phyloP scores from a whole-genome alignment of 1,140 invertebrate species.

The Megalopta genalis region DNA sequence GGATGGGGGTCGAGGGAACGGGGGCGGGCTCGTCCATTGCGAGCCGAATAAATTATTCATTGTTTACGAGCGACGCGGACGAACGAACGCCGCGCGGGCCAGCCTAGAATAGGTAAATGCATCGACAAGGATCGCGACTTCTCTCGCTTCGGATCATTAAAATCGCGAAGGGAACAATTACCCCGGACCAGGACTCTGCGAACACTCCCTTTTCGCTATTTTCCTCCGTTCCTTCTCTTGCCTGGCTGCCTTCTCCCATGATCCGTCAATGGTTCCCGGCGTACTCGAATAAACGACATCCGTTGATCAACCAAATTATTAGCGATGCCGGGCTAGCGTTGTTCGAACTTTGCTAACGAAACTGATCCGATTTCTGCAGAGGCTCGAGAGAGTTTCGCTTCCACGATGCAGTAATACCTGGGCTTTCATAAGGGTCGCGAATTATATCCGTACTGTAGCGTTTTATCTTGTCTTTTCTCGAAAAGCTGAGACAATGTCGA shows the following conservation, averaged over 20 bases:
- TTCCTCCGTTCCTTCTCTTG: too few species aligned
- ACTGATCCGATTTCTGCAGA: slow-evolving; percentile 3
- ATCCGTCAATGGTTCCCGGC: background rate
- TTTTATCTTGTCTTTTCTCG: too few species aligned
- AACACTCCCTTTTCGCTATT: background rate
- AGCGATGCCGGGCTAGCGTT: background rate
- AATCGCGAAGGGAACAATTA: slow-evolving; percentile 44
- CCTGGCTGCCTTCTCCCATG: too few species aligned
- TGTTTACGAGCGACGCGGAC: slow-evolving; percentile 38
- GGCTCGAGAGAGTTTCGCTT: background rate
- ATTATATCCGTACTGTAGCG: too few species aligned
- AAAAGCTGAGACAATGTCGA: too few species aligned
- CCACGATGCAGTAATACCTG: background rate
- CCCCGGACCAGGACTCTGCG: background rate
- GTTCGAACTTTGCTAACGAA: background rate
- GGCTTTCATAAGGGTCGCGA: background rate
- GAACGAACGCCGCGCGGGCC: background rate
- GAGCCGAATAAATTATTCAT: slow-evolving; percentile 49
- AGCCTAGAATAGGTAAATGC: slow-evolving; percentile 44
- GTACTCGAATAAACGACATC: slow-evolving; percentile 4
- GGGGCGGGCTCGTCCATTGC: slow-evolving; percentile 22
- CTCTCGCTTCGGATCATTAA: slow-evolving; percentile 41
- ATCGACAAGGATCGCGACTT: slow-evolving; percentile 43
- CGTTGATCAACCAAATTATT: background rate
- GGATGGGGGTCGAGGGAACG: background rate